Percentiles rank a stretch among this genome's conserved stretches.
Conservation (phyloP, 2,888 invertebrate genomes). For the Noctua janthe region DNA sequence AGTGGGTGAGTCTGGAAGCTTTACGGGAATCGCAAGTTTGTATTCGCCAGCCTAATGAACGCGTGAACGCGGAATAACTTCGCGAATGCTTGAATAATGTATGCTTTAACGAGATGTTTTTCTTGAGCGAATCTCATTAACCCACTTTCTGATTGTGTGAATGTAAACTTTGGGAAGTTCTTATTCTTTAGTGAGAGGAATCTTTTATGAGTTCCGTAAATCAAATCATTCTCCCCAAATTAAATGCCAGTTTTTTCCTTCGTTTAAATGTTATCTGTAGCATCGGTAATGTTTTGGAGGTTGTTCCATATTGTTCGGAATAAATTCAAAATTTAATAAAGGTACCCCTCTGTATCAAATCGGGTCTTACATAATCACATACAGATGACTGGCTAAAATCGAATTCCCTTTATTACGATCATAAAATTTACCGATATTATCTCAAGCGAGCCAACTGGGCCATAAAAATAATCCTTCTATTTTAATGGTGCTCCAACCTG, state of each 20-base stretch:
- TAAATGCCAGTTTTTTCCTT: slow-evolving; percentile 68
- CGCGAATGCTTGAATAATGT: slow-evolving; percentile 89
- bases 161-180: slow-evolving; percentile 88
- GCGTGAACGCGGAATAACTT: slow-evolving; percentile 90
- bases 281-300: slow-evolving; percentile 48
- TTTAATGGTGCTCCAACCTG: slow-evolving; percentile 88
- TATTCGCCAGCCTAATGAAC: slow-evolving; percentile 88
- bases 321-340: slow-evolving; percentile 67
- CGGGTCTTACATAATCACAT: slow-evolving; percentile 83
- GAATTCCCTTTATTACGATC: slow-evolving; percentile 88
- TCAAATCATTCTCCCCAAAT: slow-evolving; percentile 80
- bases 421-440: slow-evolving; percentile 90
- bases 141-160: slow-evolving; percentile 89
- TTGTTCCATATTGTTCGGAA: slow-evolving; percentile 63
- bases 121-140: slow-evolving; percentile 90
- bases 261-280: slow-evolving; percentile 47
- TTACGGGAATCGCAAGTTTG: slow-evolving; percentile 85
- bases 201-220: slow-evolving; percentile 84
- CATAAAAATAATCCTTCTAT: slow-evolving; percentile 89
- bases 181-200: slow-evolving; percentile 83
- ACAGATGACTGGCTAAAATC: slow-evolving; percentile 88
- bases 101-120: slow-evolving; percentile 90
- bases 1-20: slow-evolving; percentile 83
- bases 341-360: slow-evolving; percentile 70
- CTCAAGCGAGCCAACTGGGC: slow-evolving; percentile 87